phyloP scores from a whole-genome alignment of 2,888 invertebrate species.

The Ophion costatus region DNA sequence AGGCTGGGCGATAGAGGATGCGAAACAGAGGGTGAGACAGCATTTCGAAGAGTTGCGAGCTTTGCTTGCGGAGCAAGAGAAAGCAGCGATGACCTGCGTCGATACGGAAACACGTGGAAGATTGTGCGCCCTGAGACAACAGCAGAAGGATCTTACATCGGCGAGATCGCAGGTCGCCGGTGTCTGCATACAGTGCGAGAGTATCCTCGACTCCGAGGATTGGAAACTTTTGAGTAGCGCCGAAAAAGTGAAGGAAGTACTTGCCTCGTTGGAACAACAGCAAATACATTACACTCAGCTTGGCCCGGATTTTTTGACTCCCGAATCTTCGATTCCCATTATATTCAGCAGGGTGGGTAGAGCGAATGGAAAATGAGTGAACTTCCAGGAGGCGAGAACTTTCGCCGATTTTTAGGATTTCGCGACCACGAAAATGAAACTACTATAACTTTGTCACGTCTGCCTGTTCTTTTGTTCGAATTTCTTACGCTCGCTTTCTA shows the following conservation, averaged over 20 bases:
- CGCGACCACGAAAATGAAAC: too few relatives aligned
- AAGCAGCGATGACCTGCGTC: conserved; percentile 85
- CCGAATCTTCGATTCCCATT: conserved; percentile 85
- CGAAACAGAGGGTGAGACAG: conserved; percentile 83
- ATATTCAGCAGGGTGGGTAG: conserved; percentile 85
- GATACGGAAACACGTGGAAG: conserved; percentile 85
- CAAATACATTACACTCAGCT: conserved; percentile 85
- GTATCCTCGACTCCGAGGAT: conserved; percentile 85
- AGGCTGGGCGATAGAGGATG: conserved; percentile 77
- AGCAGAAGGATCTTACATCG: conserved; percentile 85
- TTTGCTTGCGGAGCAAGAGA: conserved; percentile 84
- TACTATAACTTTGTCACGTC: too few relatives aligned
- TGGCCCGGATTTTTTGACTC: conserved; percentile 84
- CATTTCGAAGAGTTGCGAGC: conserved; percentile 85
- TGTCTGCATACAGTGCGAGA: conserved; percentile 85
- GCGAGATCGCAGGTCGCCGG: conserved; percentile 84
- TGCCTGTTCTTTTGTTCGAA: too few relatives aligned
- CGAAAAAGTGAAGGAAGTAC: conserved; percentile 83
- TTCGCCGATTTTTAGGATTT: too few relatives aligned
- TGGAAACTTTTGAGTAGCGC: conserved; percentile 84
- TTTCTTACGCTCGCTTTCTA: too few relatives aligned
- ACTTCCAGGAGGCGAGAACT: neutral
- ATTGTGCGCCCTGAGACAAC: conserved; percentile 84
- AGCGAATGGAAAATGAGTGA: neutral
- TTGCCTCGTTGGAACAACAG: conserved; percentile 85